phyloP scores from a whole-genome alignment of 2,797 vertebrate genomes.

The Graptemys geographica region DNA sequence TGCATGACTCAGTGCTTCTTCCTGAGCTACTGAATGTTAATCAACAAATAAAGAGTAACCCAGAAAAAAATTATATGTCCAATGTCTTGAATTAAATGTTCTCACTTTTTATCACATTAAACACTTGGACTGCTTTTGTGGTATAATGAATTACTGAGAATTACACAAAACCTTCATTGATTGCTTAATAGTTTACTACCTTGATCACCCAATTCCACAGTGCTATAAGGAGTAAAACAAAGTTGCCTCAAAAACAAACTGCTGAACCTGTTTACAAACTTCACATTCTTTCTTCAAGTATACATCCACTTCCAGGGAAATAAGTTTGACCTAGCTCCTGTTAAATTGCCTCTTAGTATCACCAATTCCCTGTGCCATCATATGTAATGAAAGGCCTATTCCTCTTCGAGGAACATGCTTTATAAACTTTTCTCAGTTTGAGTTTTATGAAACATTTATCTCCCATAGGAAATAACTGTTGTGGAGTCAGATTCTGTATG shows the following conservation, averaged over 20 bases:
- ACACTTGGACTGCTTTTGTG: background rate
- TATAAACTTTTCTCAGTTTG: conserved; percentile 9
- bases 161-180: background rate
- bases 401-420: background rate
- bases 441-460: conserved; percentile 29
- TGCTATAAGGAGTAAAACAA: background rate
- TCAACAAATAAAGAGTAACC: background rate
- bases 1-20: background rate
- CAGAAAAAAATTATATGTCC: background rate
- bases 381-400: conserved; percentile 13
- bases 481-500: background rate
- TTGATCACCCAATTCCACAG: background rate
- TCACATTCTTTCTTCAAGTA: conserved; percentile 10
- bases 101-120: background rate
- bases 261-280: background rate
- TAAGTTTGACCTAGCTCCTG: background rate
- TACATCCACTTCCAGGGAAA: background rate
- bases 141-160: background rate
- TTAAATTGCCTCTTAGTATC: conserved; percentile 19
- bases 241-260: background rate
- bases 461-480: background rate
- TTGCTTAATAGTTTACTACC: background rate
- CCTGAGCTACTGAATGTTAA: background rate
- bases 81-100: background rate
- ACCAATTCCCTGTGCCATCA: background rate